Percentiles rank a stretch among this genome's conserved stretches.
Conservation (phyloP, 2,888 invertebrate species). For the Lepas anatifera region DNA sequence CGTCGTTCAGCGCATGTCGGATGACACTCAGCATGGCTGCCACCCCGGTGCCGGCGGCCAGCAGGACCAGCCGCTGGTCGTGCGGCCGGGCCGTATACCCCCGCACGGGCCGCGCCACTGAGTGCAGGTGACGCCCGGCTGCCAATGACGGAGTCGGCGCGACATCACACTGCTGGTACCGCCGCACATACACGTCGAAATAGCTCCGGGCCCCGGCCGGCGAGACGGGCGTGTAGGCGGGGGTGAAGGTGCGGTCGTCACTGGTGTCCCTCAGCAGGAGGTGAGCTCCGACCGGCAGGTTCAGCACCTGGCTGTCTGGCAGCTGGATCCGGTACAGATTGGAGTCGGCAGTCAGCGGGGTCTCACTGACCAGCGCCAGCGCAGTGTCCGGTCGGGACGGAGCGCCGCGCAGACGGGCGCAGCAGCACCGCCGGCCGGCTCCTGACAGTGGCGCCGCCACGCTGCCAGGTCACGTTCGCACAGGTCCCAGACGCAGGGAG, state of each 20-base stretch:
- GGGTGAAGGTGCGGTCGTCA: constrained; percentile 32
- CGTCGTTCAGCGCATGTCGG: constrained; percentile 47
- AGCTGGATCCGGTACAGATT: constrained; percentile 30
- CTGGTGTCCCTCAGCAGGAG: constrained; percentile 35
- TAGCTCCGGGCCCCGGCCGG: constrained; percentile 28
- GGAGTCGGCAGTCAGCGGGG: constrained; percentile 27
- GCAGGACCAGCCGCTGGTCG: constrained; percentile 39
- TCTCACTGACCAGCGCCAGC: constrained; percentile 27
- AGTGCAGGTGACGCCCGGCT: constrained; percentile 40
- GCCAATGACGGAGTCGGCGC: constrained; percentile 39
- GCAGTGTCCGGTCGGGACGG: constrained; percentile 26
- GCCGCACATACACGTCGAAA: constrained; percentile 50
- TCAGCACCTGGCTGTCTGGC: constrained; percentile 30
- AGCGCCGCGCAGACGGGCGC: constrained; percentile 9
- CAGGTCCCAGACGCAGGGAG: constrained; percentile 57
- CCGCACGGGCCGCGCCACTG: constrained; percentile 64
- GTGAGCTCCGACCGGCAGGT: constrained; percentile 41
- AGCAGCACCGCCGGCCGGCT: constrained; percentile 27
- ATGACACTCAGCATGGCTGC: constrained; percentile 55
- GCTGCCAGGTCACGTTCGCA: constrained; percentile 47
- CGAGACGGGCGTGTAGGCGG: constrained; percentile 44
- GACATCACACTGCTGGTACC: constrained; percentile 47
- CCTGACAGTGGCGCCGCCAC: constrained; percentile 35
- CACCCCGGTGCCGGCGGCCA: constrained; percentile 63
- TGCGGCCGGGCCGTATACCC: constrained; percentile 37